Conservation (phyloP, 2,888 invertebrate species). For the Pollenia griseotomentosa region DNA sequence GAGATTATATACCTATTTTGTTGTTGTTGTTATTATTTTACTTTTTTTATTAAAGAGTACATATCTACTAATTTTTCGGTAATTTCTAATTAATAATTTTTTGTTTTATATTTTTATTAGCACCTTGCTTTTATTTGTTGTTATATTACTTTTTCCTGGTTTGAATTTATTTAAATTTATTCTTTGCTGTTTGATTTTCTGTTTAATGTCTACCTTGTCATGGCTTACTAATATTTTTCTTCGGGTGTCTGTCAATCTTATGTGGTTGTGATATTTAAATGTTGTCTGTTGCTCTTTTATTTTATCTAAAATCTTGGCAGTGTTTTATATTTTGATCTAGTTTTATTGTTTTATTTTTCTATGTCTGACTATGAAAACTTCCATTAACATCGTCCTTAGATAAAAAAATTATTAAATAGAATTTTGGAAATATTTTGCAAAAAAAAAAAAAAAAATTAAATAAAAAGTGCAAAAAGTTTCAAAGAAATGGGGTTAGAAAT, state of each 20-base stretch:
- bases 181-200: conserved; percentile 15
- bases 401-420: conserved; percentile 6
- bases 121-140: conserved; percentile 72
- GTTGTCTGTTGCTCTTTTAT: not conserved
- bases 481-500: not conserved
- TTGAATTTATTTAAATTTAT: not conserved
- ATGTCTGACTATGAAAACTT: conserved; percentile 36
- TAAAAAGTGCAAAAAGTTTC: not conserved
- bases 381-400: conserved; percentile 66
- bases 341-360: conserved; percentile 9
- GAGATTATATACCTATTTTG: conserved; percentile 66
- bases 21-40: not conserved
- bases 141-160: conserved; percentile 68
- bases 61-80: conserved; percentile 37
- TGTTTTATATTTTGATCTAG: conserved; percentile 43
- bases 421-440: not conserved
- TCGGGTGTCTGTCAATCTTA: not conserved
- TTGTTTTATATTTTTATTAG: conserved; percentile 67
- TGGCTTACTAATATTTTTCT: conserved; percentile 9
- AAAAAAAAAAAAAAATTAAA: not conserved
- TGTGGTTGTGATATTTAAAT: conserved; percentile 24
- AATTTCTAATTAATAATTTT: conserved; percentile 54
- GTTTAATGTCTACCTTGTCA: not conserved
- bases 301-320: conserved; percentile 53
- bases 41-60: conserved; percentile 54